phyloP scores from a whole-genome alignment of 2,888 invertebrate species.

The Leptothorax acervorum region DNA sequence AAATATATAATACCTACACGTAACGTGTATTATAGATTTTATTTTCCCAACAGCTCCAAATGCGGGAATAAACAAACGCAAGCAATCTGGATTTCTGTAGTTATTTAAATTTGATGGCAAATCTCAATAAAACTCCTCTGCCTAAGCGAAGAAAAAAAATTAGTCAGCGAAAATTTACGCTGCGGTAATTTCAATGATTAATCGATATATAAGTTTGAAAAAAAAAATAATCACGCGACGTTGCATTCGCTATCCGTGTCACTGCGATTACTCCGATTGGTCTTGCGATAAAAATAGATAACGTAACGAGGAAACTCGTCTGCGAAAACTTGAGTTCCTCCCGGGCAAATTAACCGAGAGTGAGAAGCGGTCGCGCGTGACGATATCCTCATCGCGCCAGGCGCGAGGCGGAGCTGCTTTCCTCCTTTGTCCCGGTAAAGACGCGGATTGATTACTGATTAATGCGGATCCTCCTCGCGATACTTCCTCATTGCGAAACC shows the following conservation, averaged over 20 bases:
- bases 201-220: not conserved
- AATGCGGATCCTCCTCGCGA: slow-evolving; percentile 46
- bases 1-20: too few relatives aligned
- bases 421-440: slow-evolving; percentile 45
- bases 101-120: not conserved
- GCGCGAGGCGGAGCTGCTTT: slow-evolving; percentile 33
- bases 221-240: not conserved
- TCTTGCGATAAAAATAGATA: slow-evolving; percentile 14
- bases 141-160: not conserved
- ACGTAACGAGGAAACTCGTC: slow-evolving; percentile 6
- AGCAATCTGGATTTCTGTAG: not conserved
- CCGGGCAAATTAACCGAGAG: slow-evolving; percentile 7
- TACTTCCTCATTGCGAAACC: slow-evolving; percentile 60
- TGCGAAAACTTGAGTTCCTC: not conserved
- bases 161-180: not conserved
- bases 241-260: not conserved
- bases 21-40: too few relatives aligned
- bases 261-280: not conserved
- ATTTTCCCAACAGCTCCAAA: too few relatives aligned
- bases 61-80: too few relatives aligned
- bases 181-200: not conserved
- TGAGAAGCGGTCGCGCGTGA: not conserved
- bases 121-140: not conserved
- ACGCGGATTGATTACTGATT: slow-evolving; percentile 58
- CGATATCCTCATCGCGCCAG: slow-evolving; percentile 28